Conservation (phyloP, 2,797 vertebrate species). For the Limnodromus scolopaceus region DNA sequence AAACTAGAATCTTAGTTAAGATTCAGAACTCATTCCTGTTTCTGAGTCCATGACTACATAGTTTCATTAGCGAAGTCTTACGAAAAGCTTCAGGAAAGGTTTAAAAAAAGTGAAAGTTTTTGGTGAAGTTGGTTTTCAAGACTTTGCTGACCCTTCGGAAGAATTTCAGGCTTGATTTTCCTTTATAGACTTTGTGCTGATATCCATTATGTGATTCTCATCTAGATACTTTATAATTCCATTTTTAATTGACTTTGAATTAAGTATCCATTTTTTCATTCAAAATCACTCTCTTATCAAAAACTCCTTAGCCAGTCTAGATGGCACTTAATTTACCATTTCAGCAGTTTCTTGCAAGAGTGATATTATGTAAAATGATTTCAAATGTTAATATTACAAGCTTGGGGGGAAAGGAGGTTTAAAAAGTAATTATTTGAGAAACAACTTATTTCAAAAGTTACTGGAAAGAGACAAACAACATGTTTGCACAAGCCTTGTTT, state of each 20-base stretch:
- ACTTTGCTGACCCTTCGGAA: slow-evolving; percentile 48
- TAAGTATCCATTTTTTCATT: slow-evolving; percentile 47
- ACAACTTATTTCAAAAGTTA: not conserved
- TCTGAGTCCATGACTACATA: not conserved
- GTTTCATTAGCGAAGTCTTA: slow-evolving; percentile 23
- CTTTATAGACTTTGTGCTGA: slow-evolving; percentile 32
- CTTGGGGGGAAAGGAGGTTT: slow-evolving; percentile 9
- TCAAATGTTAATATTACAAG: slow-evolving; percentile 44
- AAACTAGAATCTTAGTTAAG: not conserved
- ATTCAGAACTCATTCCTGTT: slow-evolving; percentile 18
- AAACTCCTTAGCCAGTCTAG: slow-evolving; percentile 30
- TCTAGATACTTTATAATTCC: slow-evolving; percentile 55
- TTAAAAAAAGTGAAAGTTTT: slow-evolving; percentile 16
- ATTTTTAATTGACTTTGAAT: slow-evolving; percentile 69
- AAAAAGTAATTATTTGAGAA: not conserved
- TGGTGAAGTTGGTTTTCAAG: slow-evolving; percentile 11
- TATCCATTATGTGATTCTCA: slow-evolving; percentile 55
- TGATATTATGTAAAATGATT: not conserved
- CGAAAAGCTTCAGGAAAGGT: slow-evolving; percentile 8
- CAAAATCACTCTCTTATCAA: slow-evolving; percentile 59
- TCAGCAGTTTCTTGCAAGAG: slow-evolving; percentile 36
- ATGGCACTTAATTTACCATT: slow-evolving; percentile 67
- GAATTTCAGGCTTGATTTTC: slow-evolving; percentile 58
- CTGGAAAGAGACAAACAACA: not conserved
- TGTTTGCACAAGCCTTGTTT: not conserved